Conservation (phyloP, 2,797 vertebrate genomes). For the Galago senegalensis region DNA sequence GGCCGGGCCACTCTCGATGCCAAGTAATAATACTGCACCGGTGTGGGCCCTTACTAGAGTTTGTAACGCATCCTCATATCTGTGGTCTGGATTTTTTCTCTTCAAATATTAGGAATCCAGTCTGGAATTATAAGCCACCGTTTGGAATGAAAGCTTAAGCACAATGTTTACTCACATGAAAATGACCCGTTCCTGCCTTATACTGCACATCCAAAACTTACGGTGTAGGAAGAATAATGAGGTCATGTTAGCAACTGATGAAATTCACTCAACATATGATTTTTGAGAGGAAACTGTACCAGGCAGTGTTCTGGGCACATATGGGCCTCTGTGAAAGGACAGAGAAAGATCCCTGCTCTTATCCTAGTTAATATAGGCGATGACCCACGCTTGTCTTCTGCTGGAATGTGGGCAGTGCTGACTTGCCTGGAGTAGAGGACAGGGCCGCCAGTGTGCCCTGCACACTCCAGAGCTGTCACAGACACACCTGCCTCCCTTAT, state of each 20-base stretch:
- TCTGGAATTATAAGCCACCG: not conserved
- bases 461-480: not conserved
- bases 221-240: conserved; percentile 60
- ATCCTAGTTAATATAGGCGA: not conserved
- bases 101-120: conserved; percentile 23
- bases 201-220: conserved; percentile 25
- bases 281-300: not conserved
- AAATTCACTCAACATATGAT: not conserved
- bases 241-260: conserved; percentile 60
- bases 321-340: not conserved
- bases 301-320: not conserved
- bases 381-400: fast-evolving
- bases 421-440: not conserved
- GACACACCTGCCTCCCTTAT: not conserved
- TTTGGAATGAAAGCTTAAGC: conserved; percentile 15
- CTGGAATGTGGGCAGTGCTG: not conserved
- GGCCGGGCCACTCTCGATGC: not conserved
- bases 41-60: conserved; percentile 51
- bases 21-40: conserved; percentile 50
- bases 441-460: not conserved
- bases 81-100: conserved; percentile 28
- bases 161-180: not conserved
- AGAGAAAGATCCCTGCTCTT: not conserved
- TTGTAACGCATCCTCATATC: not conserved
- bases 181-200: conserved; percentile 46